A percentile compares a stretch with the other conserved stretches of the same genome.
Evolutionary conservation across 2,113 vertebrate species (phyloP).

Genomic region (Aptenodytes forsteri): DNA sequence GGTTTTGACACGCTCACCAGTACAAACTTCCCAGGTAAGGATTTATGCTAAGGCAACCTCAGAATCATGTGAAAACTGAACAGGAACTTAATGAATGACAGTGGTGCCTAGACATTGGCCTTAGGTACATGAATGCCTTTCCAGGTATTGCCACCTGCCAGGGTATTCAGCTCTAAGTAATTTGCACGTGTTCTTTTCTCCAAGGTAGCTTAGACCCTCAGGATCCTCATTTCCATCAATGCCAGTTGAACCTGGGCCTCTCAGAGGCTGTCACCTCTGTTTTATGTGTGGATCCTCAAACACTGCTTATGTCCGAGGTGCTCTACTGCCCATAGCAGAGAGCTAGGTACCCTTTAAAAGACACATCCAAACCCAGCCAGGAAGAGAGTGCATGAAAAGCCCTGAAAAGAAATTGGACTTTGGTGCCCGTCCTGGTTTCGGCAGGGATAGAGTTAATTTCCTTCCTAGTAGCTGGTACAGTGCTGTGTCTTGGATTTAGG

Average conservation of each 20-base stretch:
- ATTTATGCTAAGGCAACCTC: background rate
- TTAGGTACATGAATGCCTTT: background rate
- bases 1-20: accelerated
- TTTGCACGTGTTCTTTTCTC: background rate
- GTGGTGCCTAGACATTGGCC: background rate
- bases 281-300: background rate
- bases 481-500: too few species aligned
- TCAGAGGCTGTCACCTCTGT: background rate
- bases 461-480: too few species aligned
- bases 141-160: background rate
- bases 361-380: background rate
- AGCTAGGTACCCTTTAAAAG: too few species aligned
- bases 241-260: background rate
- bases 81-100: background rate
- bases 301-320: background rate
- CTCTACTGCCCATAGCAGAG: background rate
- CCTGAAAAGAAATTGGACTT: background rate
- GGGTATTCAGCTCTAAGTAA: background rate
- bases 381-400: background rate
- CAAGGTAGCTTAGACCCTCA: background rate
- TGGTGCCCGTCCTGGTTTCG: too few species aligned
- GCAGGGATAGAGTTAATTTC: too few species aligned
- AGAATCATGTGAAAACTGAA: background rate
- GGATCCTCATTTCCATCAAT: background rate
- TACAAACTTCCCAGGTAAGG: background rate